A percentile compares a stretch with the other conserved stretches of the same genome.
Conservation (phyloP, 2,888 invertebrate species). For the Polietes domitor region DNA sequence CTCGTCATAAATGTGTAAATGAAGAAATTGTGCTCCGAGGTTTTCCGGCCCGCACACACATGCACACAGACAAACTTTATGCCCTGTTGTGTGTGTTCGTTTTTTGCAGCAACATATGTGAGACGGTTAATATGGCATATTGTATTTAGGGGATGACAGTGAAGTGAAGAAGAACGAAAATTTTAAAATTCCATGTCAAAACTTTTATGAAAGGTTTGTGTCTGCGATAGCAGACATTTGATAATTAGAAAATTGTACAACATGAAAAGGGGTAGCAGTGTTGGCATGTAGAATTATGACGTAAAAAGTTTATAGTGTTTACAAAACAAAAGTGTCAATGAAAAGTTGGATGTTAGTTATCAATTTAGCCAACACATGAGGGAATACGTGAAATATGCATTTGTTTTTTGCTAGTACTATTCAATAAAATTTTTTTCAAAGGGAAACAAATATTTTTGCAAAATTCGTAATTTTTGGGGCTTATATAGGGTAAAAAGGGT, state of each 20-base stretch:
- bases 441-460: too few species aligned
- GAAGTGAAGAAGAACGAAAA: constrained; percentile 29
- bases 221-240: constrained; percentile 42
- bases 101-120: background rate
- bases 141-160: background rate
- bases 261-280: constrained; percentile 12
- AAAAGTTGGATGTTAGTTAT: background rate
- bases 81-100: background rate
- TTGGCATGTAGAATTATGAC: background rate
- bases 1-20: constrained; percentile 59
- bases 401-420: too few species aligned
- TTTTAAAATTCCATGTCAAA: constrained; percentile 38
- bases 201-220: constrained; percentile 58
- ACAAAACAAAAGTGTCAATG: background rate
- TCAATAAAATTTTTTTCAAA: too few species aligned
- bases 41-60: constrained; percentile 49
- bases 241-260: constrained; percentile 52
- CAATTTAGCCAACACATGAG: too few species aligned
- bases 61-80: background rate
- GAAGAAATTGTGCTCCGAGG: constrained; percentile 57
- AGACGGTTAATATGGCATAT: background rate
- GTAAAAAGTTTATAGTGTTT: background rate
- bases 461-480: too few species aligned
- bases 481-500: too few species aligned
- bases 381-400: too few species aligned